Percentiles rank a stretch among this genome's conserved stretches.
Evolutionary conservation across 2,113 vertebrate species (phyloP).

Genomic region (Brachirus orientalis): DNA sequence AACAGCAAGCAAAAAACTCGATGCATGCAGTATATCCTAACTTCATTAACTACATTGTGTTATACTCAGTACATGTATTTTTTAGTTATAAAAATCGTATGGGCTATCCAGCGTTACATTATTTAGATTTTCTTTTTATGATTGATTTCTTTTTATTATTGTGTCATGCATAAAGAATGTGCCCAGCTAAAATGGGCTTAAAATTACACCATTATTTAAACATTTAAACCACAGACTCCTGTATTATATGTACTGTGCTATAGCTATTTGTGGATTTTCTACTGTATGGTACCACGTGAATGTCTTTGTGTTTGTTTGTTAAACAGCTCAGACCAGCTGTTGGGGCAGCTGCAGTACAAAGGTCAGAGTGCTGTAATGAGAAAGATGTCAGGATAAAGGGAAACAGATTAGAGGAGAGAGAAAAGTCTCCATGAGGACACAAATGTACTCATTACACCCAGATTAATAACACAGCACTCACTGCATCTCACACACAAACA

Average conservation of each 20-base stretch:
- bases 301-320: constrained; percentile 40
- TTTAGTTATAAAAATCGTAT: background rate
- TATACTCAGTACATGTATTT: background rate
- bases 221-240: too few relatives aligned
- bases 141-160: too few relatives aligned
- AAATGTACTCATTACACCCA: constrained; percentile 69
- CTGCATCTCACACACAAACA: constrained; percentile 12
- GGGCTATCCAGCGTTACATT: background rate
- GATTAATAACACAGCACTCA: constrained; percentile 69
- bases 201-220: too few relatives aligned
- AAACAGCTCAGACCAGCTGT: constrained; percentile 68
- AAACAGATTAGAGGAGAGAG: constrained; percentile 66
- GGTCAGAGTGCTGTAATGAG: constrained; percentile 73
- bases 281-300: too few relatives aligned
- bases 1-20: background rate
- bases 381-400: constrained; percentile 63
- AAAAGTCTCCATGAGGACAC: constrained; percentile 41
- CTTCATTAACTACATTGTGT: constrained; percentile 3
- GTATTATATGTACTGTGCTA: too few relatives aligned
- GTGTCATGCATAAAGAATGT: too few relatives aligned
- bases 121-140: too few relatives aligned
- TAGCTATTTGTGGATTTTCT: too few relatives aligned
- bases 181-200: too few relatives aligned
- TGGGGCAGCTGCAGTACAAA: constrained; percentile 58
- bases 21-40: background rate